Conservation (phyloP, 2,113 vertebrate species). For the Junco hyemalis region DNA sequence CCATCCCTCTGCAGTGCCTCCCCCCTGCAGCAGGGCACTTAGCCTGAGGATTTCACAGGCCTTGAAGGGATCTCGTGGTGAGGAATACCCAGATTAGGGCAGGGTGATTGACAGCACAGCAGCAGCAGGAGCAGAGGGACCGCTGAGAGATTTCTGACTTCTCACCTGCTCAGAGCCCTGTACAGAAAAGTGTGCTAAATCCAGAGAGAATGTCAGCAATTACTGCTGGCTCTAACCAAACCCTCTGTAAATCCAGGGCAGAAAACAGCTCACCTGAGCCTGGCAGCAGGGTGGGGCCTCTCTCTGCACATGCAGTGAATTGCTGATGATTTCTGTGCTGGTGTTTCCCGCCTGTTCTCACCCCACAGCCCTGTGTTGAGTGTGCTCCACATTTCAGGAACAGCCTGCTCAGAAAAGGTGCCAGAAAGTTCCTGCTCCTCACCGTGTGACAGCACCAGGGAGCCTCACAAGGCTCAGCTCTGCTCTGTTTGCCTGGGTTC, state of each 20-base stretch:
- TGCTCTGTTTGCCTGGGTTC: not conserved
- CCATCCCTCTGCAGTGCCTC: not conserved
- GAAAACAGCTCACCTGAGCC: not conserved
- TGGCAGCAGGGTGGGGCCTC: fast-evolving
- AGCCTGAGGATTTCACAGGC: not conserved
- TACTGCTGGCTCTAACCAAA: not conserved
- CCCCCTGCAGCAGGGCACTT: not conserved
- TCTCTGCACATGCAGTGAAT: not conserved
- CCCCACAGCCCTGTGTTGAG: fast-evolving
- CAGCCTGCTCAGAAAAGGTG: not conserved
- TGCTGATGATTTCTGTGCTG: not conserved
- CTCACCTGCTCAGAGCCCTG: not conserved
- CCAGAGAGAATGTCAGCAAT: not conserved
- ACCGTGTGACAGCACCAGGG: not conserved
- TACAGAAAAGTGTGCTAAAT: not conserved
- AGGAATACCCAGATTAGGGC: fast-evolving
- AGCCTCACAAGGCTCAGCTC: not conserved
- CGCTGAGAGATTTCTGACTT: not conserved
- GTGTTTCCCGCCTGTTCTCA: not conserved
- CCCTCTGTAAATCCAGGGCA: not conserved
- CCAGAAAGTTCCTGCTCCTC: not conserved
- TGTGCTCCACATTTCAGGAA: not conserved
- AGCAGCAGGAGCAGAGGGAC: not conserved
- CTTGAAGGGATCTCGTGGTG: fast-evolving
- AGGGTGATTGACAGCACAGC: fast-evolving